Base-by-base conservation (phyloP, 2,888 invertebrate genomes). In the Iselma pallidipennis region DNA sequence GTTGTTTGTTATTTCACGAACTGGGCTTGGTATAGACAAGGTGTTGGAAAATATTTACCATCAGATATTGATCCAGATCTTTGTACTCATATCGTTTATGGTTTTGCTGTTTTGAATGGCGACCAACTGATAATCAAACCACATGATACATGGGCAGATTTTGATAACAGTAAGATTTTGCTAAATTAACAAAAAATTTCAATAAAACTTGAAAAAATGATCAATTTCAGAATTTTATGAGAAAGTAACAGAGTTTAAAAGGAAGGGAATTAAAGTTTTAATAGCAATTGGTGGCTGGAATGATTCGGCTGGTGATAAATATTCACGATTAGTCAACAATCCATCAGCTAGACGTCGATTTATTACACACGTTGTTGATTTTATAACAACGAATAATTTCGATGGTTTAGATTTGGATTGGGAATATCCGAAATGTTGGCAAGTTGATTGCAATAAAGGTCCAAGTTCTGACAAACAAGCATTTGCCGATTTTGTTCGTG, bases 211-310 rank as follows among this genome's bases (percentile, higher is more conserved):
- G 21, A 21, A 21, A 23, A 3, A 2, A n/a, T 23, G 9, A 19
- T 6, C 10, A 42, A 42, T 82, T 82, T 29, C 76, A 91, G 91
- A 91, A 81, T 95, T 95, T 81, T 96, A 95, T 79, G 92, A 93
- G 73, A 90, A 94, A 76, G 92, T 96, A 2, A 89, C 90, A 0
- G 88, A 88, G 0, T 84, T 90, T 26, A 92, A 89, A 71, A 82
- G 84, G 1, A 88, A 88, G 68, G 91, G 91, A 0, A 85, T 93
- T 12, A 94, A 93, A 79, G 92, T 94, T 0, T 83, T 94, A 0
- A 84, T 97, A 2, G 96, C 96, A 0, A 88, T 97, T 61, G 97
- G 97, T 5, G 97, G 96, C 0, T 96, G 96, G 96, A 96, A 95
- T 76, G 95, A 96, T 81, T 96, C 95, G 0, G 91, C 91, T 0